A percentile compares a stretch with the other conserved stretches of the same genome.
Evolutionary conservation across 2,797 vertebrate genomes (phyloP).

Genomic region (Myotis findleyi): DNA sequence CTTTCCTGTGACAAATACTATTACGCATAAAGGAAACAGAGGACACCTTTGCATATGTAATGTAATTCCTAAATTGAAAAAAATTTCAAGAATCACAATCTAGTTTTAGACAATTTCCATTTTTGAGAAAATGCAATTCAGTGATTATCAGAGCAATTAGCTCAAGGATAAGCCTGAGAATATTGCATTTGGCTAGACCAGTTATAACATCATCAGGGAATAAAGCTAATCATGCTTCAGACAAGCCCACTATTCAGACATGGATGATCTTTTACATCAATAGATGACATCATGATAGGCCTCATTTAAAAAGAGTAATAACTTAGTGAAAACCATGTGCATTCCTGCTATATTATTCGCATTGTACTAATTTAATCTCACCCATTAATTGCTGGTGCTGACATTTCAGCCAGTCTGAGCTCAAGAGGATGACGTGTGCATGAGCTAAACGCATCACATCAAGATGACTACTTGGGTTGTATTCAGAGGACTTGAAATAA

Average conservation of each 20-base stretch:
- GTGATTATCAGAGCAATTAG: slow-evolving; percentile 38
- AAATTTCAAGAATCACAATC: slow-evolving; percentile 27
- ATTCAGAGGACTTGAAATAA: slow-evolving; percentile 33
- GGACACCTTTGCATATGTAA: slow-evolving; percentile 38
- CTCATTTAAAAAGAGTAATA: slow-evolving; percentile 80
- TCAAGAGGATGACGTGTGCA: not conserved
- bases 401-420: slow-evolving; percentile 62
- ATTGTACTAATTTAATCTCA: slow-evolving; percentile 73
- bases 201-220: slow-evolving; percentile 35
- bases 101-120: slow-evolving; percentile 38
- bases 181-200: slow-evolving; percentile 45
- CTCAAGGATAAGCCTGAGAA: slow-evolving; percentile 29
- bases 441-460: slow-evolving; percentile 41
- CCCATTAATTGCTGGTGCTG: slow-evolving; percentile 68
- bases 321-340: slow-evolving; percentile 58
- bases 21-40: not conserved
- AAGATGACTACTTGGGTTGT: slow-evolving; percentile 8
- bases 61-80: slow-evolving; percentile 9
- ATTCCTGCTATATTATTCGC: slow-evolving; percentile 43
- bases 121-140: slow-evolving; percentile 54
- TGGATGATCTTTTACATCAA: slow-evolving; percentile 50
- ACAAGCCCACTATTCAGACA: slow-evolving; percentile 56
- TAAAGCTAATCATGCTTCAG: slow-evolving; percentile 38
- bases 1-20: slow-evolving; percentile 41
- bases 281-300: slow-evolving; percentile 76